Evolutionary conservation across 30 jellyfish, hydroid and myxozoan species (phyloP).

Genomic region (Hydractinia symbiolongicarpus): DNA sequence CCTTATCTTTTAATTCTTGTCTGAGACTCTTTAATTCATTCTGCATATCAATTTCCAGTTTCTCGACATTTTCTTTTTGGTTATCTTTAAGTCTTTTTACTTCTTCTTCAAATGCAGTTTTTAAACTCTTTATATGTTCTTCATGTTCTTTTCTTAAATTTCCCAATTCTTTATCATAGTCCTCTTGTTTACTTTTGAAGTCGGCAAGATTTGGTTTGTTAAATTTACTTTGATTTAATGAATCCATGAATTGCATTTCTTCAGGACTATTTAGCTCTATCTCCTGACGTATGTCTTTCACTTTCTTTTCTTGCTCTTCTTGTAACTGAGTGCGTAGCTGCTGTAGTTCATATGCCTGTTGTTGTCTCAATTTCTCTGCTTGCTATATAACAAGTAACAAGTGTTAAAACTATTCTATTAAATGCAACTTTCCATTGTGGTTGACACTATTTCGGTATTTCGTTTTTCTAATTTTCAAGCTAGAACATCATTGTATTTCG

Average conservation of each 20-base stretch:
- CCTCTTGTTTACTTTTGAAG: not conserved
- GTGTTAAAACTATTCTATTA: not conserved
- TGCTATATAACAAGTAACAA: not conserved
- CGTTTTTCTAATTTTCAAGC: too few species aligned
- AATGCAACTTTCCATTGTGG: not conserved
- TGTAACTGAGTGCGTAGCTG: conserved; percentile 16
- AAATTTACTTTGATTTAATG: conserved; percentile 8
- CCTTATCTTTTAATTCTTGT: too few species aligned
- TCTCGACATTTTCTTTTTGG: not conserved
- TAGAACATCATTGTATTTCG: too few species aligned
- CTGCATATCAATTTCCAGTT: too few species aligned
- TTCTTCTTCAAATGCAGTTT: not conserved
- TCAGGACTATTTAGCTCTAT: not conserved
- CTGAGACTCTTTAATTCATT: too few species aligned
- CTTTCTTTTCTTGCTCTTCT: conserved; percentile 21
- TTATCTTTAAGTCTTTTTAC: not conserved
- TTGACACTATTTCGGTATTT: too few species aligned
- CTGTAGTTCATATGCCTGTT: conserved; percentile 8
- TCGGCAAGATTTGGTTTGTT: not conserved
- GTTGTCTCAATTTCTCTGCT: conserved; percentile 2
- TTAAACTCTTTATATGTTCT: not conserved
- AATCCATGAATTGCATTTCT: conserved; percentile 25
- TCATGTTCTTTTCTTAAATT: not conserved
- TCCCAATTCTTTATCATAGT: not conserved
- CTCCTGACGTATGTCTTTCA: not conserved